Evolutionary conservation across 1,140 invertebrate species (phyloP), one percentile per base, ranked within the genome.

Genomic region (Lordiphosa mommai): DNA sequence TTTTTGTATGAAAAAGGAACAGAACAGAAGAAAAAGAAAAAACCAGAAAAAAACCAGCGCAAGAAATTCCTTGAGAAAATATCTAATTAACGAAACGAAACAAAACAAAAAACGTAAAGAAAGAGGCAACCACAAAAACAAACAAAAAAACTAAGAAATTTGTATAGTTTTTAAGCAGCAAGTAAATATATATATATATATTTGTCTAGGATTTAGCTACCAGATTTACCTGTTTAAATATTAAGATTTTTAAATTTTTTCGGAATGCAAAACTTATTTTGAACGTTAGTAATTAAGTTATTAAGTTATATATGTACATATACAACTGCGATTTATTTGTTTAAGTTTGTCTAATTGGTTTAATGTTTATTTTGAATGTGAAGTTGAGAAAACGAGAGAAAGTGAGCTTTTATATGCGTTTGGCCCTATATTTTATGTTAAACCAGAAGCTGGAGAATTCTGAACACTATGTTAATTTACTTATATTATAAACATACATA

Each of bases 211-310:
- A 58, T 41, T 61, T 70, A 66, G 82, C 82, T 86, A 86, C 82
- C 76, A 86, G 84, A 71, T 86, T 82, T 86, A 86, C 82, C 82
- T 86, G 82, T 57, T 68, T 72, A 86, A 46, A 37, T 56, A 43
- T 44, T 82, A 82, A 77, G 74, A 29, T 57, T 61, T 53, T 50
- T 13, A 50, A 53, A 61, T 69, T 69, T 60, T 33, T 65, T 70
- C 61, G 47, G 53, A 60, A 38, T 56, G 47, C 27, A 27, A 40
- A 63, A 65, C 27, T 13, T 29, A 36, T 64, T 30, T 40, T 44
- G 10, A 56, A 66, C 43, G 51, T 37, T 52, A 63, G 44, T 36
- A 56, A 65, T 55, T 8, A 66, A 43, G 27, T 16, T 48, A 40
- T 34, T 68, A 68, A 68, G 55, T 60, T 53, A 50, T n/a, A 50